Base-by-base conservation (phyloP, 64 coral and sea anemone genomes). In the Acropora tenuis region DNA sequence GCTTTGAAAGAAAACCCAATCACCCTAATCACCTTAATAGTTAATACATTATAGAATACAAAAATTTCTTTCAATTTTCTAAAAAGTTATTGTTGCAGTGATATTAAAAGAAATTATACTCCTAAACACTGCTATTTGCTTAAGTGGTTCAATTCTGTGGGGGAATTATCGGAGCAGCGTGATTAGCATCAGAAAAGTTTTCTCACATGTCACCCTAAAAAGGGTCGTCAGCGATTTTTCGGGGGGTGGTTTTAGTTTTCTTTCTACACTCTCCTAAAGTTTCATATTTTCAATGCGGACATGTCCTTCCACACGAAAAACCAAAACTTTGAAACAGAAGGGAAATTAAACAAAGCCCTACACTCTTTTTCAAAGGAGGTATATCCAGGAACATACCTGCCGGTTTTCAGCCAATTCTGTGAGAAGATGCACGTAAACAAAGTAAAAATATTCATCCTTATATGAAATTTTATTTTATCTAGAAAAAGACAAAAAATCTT, bases 41-140 rank as follows among this genome's bases (percentile, higher is more conserved):
- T 58, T 80, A 58, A n/a, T n/a, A n/a, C n/a, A n/a, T n/a, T n/a
- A n/a, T 80, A 80, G n/a, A 58, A 60, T 58, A 59, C 49, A 80
- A 59, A 2, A 16, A 59, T 42, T 59, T n/a, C 59, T 80, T 19
- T 18, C 49, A 79, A 3, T 50, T 55, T 58, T 55, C 49, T 57
- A 41, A 80, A 80, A 80, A 58, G 18, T 79, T 19, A 79, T 6
- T 50, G 77, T 50, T 1, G 1, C 15, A 50, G 77, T 16, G 48
- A 79, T 55, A 79, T 50, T 3, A 52, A 50, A 79, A 79, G 77
- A 79, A 79, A 50, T 79, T n/a, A n/a, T n/a, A 1, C 47, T 49
- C 47, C 49, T 12, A 79, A 50, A 16, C 17, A 79, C 46, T 78
- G 48, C 46, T 79, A n/a, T 50, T 49, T 1, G 15, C 9, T 50